These are phyloP conservation scores for Euspilapteryx auroguttella DNA, from an alignment of 2,888 invertebrate species.

Conservation along the genomic window DNA sequence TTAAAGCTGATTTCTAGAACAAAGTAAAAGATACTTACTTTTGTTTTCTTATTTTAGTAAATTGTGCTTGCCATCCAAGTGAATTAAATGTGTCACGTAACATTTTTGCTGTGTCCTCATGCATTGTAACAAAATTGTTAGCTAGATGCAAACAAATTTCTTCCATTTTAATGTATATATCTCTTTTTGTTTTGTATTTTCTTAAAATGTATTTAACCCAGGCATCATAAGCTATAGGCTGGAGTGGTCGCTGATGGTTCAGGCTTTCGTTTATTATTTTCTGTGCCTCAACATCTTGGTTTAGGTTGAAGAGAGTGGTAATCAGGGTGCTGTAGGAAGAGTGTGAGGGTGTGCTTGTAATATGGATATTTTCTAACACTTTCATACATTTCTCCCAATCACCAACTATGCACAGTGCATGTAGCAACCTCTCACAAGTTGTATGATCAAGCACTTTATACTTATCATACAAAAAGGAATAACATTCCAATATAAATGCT, in stretches of 20 bases:
- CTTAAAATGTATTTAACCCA: constrained; percentile 53
- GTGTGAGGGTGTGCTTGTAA: constrained; percentile 40
- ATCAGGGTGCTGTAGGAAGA: constrained; percentile 54
- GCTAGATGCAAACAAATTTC: constrained; percentile 61
- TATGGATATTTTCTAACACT: constrained; percentile 61
- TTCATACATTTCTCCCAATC: constrained; percentile 66
- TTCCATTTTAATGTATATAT: no score
- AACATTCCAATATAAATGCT: constrained; percentile 54
- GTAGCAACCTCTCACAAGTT: constrained; percentile 63
- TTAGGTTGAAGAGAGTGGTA: constrained; percentile 60
- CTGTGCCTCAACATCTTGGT: constrained; percentile 63
- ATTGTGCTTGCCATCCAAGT: constrained; percentile 27
- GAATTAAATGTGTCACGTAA: constrained; percentile 21
- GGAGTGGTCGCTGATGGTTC: constrained; percentile 30
- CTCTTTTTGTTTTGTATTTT: no score
- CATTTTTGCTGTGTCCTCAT: constrained; percentile 20
- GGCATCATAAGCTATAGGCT: constrained; percentile 43
- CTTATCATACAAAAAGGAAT: constrained; percentile 39
- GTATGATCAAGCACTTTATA: constrained; percentile 61
- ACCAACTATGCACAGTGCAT: constrained; percentile 64
- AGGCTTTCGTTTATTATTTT: constrained; percentile 60
- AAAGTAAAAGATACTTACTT: constrained; percentile 24
- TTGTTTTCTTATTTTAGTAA: constrained; percentile 22
- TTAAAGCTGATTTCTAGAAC: no score
- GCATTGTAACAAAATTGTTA: constrained; percentile 32